phyloP scores from a whole-genome alignment of 1,140 invertebrate genomes.

The Muscidifurax raptorellus region DNA sequence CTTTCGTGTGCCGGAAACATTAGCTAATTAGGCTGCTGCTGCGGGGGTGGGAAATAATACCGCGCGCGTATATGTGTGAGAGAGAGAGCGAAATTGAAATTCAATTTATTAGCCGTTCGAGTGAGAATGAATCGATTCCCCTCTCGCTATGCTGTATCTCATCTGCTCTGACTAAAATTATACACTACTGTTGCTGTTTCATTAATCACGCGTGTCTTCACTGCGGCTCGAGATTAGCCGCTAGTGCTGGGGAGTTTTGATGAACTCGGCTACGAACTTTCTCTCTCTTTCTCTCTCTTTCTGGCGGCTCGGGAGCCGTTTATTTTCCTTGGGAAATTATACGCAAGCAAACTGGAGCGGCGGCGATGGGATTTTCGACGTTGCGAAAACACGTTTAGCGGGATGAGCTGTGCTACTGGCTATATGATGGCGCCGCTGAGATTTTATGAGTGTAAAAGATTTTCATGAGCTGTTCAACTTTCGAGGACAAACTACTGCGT shows the following conservation, averaged over 20 bases:
- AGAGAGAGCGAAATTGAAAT: background rate
- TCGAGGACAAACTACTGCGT: too few species aligned
- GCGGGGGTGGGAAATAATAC: background rate
- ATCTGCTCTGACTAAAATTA: background rate
- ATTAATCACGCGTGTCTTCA: background rate
- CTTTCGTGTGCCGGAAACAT: background rate
- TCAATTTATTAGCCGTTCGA: background rate
- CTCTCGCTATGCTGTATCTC: too few species aligned
- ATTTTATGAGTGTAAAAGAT: too few species aligned
- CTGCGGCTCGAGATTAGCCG: background rate
- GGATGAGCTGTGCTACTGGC: background rate
- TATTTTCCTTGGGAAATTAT: background rate
- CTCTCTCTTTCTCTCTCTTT: background rate
- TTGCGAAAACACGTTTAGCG: background rate
- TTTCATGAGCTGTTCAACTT: too few species aligned
- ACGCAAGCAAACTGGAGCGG: background rate
- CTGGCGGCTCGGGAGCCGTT: background rate
- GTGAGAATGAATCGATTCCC: background rate
- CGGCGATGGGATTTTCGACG: background rate
- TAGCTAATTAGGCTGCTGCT: background rate
- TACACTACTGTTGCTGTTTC: background rate
- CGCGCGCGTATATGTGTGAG: background rate
- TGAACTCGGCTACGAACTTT: too few species aligned
- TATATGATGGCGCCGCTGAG: too few species aligned
- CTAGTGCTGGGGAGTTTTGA: too few species aligned